A percentile compares a stretch with the other conserved stretches of the same genome.
Conservation (phyloP, 2,888 invertebrate species). For the Drosophila rubida region DNA sequence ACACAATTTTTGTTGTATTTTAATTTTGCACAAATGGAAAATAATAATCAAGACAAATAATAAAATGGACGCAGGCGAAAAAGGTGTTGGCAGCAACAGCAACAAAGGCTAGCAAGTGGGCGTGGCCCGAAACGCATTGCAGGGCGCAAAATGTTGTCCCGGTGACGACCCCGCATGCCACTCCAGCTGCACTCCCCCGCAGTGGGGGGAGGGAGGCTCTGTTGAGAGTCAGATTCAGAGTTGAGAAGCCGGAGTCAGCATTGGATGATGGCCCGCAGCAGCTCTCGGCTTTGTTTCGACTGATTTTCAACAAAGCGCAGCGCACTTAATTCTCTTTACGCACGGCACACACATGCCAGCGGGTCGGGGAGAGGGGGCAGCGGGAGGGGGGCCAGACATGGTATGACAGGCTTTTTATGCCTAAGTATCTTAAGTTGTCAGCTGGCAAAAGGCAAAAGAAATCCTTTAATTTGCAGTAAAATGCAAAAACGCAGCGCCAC, state of each 20-base stretch:
- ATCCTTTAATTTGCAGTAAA: conserved; percentile 80
- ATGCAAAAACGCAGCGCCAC: conserved; percentile 75
- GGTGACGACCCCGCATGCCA: conserved; percentile 38
- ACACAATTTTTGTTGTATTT: conserved; percentile 68
- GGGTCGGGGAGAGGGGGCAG: background rate
- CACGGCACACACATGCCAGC: conserved; percentile 46
- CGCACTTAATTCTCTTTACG: conserved; percentile 79
- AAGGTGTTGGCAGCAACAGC: conserved; percentile 71
- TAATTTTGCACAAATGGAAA: conserved; percentile 80
- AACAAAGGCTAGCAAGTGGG: conserved; percentile 30
- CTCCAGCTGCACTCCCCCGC: conserved; percentile 1
- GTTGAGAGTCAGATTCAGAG: background rate
- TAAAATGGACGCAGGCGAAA: conserved; percentile 80
- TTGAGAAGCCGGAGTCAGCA: conserved; percentile 10
- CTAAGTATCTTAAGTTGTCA: conserved; percentile 80
- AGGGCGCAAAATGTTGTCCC: conserved; percentile 12
- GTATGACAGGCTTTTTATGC: conserved; percentile 80
- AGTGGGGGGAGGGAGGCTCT: background rate
- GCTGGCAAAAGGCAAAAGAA: conserved; percentile 76
- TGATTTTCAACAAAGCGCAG: conserved; percentile 78
- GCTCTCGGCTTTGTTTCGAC: conserved; percentile 76
- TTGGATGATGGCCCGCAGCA: conserved; percentile 60
- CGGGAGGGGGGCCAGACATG: conserved; percentile 22
- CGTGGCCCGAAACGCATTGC: conserved; percentile 36
- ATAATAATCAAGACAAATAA: conserved; percentile 81